Evolutionary conservation across 2,113 vertebrate genomes (phyloP).

Genomic region (Pangasianodon hypophthalmus): DNA sequence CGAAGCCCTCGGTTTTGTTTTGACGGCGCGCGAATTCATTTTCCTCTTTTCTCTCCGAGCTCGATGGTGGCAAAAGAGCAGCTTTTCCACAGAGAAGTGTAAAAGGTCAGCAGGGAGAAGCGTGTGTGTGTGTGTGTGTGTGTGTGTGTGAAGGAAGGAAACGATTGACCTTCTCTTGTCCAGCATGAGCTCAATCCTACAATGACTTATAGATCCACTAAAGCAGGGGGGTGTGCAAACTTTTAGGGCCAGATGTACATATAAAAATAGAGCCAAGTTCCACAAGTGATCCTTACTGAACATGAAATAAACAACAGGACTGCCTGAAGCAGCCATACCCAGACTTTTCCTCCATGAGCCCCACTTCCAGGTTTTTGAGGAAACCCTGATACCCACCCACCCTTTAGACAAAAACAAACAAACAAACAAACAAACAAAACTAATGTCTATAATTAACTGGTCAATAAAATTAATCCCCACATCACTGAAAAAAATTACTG

Average conservation of each 20-base stretch:
- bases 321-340: background rate
- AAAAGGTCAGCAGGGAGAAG: conserved; percentile 45
- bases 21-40: conserved; percentile 35
- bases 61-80: conserved; percentile 49
- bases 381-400: no score
- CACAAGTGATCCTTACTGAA: background rate
- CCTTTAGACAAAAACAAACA: no score
- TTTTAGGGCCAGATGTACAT: background rate
- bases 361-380: no score
- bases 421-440: no score
- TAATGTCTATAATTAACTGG: no score
- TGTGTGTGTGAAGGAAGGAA: conserved; percentile 8
- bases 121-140: conserved; percentile 7
- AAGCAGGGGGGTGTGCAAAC: background rate
- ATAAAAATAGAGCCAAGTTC: background rate
- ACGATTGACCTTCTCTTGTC: conserved; percentile 30
- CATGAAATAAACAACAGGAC: background rate
- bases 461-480: no score
- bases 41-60: conserved; percentile 10
- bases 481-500: no score
- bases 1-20: conserved; percentile 32
- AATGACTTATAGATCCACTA: conserved; percentile 21
- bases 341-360: no score
- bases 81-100: conserved; percentile 18
- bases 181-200: background rate